Percentiles rank a stretch among this genome's conserved stretches.
Evolutionary conservation across 1,140 invertebrate species (phyloP).

Genomic region (Lordiphosa stackelbergi): DNA sequence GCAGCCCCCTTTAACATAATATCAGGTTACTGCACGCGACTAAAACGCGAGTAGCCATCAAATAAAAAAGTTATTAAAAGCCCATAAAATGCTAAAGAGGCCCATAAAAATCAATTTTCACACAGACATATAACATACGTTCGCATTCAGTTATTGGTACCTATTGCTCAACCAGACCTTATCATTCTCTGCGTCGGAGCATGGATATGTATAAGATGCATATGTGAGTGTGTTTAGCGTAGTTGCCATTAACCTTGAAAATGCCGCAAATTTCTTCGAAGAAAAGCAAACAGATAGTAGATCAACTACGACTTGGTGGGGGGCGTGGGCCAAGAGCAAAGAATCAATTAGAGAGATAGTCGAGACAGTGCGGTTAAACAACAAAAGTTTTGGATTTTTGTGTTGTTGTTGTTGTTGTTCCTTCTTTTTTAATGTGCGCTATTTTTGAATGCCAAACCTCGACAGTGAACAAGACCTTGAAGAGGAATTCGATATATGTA

Average conservation of each 20-base stretch:
- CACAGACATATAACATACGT: too few species aligned
- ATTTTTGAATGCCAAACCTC: constrained; percentile 71
- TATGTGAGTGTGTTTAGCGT: not conserved
- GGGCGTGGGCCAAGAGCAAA: constrained; percentile 5
- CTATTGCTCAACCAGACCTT: too few species aligned
- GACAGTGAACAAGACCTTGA: constrained; percentile 65
- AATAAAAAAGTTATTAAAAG: not conserved
- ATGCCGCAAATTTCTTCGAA: constrained; percentile 10
- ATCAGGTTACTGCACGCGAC: not conserved
- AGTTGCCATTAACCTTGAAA: constrained; percentile 39
- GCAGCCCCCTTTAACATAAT: too few species aligned
- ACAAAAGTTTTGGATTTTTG: constrained; percentile 11
- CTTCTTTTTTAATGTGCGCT: constrained; percentile 59
- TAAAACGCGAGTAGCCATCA: not conserved
- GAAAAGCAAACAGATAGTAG: constrained; percentile 18
- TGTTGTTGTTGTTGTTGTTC: constrained; percentile 10
- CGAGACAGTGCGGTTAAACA: constrained; percentile 52
- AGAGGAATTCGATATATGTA: constrained; percentile 19
- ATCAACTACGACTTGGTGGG: not conserved
- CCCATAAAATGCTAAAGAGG: too few species aligned
- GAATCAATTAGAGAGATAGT: constrained; percentile 56
- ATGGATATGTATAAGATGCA: too few species aligned
- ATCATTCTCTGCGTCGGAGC: too few species aligned
- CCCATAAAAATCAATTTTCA: too few species aligned
- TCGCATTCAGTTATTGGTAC: too few species aligned